Conservation (phyloP, 1,140 invertebrate species). For the Nilaparvata lugens region DNA sequence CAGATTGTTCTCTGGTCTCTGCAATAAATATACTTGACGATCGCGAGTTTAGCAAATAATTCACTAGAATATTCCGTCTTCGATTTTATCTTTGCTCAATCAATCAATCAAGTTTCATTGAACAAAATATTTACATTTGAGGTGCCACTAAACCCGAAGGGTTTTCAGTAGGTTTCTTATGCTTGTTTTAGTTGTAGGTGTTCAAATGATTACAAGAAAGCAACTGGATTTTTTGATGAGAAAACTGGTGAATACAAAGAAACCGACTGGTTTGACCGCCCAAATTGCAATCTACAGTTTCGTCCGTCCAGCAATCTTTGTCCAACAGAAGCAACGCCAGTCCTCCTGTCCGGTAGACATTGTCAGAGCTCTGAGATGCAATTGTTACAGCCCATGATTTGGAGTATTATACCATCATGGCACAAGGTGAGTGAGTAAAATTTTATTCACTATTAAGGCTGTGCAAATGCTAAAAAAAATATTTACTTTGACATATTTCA, state of each 20-base stretch:
- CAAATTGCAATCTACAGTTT: constrained; percentile 47
- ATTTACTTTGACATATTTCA: too few relatives aligned
- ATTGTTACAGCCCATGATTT: constrained; percentile 62
- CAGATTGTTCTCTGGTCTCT: too few relatives aligned
- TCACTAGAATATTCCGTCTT: too few relatives aligned
- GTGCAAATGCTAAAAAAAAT: too few relatives aligned
- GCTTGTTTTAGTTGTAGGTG: not conserved
- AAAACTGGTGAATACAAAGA: not conserved
- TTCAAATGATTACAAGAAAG: constrained; percentile 1
- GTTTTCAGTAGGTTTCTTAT: not conserved
- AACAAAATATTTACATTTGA: too few relatives aligned
- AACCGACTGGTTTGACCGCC: constrained; percentile 43
- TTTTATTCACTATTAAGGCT: too few relatives aligned
- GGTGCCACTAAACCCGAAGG: too few relatives aligned
- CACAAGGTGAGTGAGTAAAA: constrained; percentile 44
- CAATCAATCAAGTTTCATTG: too few relatives aligned
- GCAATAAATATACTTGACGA: too few relatives aligned
- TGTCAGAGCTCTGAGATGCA: constrained; percentile 38
- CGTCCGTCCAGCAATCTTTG: constrained; percentile 59
- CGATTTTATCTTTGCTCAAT: too few relatives aligned
- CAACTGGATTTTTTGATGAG: not conserved
- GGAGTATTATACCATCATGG: constrained; percentile 74
- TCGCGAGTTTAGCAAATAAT: too few relatives aligned
- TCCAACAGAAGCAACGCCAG: constrained; percentile 58
- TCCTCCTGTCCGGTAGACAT: constrained; percentile 50